These are phyloP conservation scores for Sciurus carolinensis DNA, from an alignment of 2,797 vertebrate genomes.

Conservation along the genomic window DNA sequence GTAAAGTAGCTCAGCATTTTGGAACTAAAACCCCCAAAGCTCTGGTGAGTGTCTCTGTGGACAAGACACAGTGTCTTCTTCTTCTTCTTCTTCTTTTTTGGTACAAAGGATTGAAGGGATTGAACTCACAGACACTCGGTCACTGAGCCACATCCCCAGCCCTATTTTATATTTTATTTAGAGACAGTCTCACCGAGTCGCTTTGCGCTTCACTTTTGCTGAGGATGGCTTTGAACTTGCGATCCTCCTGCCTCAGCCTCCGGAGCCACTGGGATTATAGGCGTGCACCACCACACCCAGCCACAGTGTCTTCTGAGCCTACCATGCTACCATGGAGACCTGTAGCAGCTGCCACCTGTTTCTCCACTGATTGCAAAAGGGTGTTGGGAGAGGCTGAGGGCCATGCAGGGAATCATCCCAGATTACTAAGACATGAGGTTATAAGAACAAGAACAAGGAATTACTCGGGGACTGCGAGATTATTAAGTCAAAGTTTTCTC, in stretches of 20 bases:
- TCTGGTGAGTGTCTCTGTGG: not conserved
- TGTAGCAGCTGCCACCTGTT: not conserved
- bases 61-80: not conserved
- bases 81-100: too few species aligned
- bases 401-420: not conserved
- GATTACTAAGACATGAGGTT: not conserved
- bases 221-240: too few species aligned
- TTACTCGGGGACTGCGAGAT: not conserved
- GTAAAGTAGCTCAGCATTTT: slow-evolving; percentile 31
- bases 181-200: too few species aligned
- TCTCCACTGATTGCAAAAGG: not conserved
- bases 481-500: not conserved
- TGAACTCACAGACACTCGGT: too few species aligned
- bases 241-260: too few species aligned
- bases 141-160: too few species aligned
- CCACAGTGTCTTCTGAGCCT: not conserved
- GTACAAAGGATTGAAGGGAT: too few species aligned
- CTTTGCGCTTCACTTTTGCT: too few species aligned
- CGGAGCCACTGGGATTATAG: too few species aligned
- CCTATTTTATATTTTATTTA: too few species aligned
- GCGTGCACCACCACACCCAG: too few species aligned
- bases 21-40: not conserved
- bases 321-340: not conserved
- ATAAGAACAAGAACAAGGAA: not conserved
- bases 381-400: not conserved